Base-by-base conservation (phyloP, 2,113 vertebrate genomes). In the Eudyptes chrysolophus region DNA sequence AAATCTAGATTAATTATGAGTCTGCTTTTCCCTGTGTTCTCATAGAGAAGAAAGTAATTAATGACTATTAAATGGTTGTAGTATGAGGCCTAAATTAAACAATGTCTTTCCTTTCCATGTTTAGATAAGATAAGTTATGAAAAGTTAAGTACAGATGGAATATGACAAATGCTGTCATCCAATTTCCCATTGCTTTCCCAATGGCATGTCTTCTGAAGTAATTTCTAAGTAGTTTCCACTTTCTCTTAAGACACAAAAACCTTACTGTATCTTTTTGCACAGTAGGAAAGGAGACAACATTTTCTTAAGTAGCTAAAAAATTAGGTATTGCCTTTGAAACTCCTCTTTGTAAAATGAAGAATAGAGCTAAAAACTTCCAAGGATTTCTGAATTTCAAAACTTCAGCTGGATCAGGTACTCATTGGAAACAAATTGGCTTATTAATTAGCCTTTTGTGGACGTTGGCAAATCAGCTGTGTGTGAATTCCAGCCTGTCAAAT, bases 41-140 rank as follows among this genome's bases (percentile, higher is more conserved):
- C 80, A 72, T 22, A 91, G 49, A 87, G 64, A 68, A 89, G 21
- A 92, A 90, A 87, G 81, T 95, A 94, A 95, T 96, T 94, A 97
- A 96, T 95, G 51, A 76, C 65, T 89, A 82, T 84, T 91, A 95
- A 91, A 87, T 75, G 38, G 57, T 60, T 94, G 80, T 44, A 82
- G 44, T 71, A 92, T 82, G 61, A 79, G 30, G 36, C 52, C 49
- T 84, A 90, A 90, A 87, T 95, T 94, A 97, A 96, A 96, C 89
- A 95, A 92, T 0, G 4, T 85, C 84, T 97, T 96, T 74, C 84
- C 34, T 85, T 96, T 69, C 48, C 58, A 40, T 93, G 92, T 94
- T 94, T 96, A 97, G 89, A 96, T 95, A 96, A 96, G 84, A 95
- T 84, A 95, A 46, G 55, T 87, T 90, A 77, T 90, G 79, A 90